A percentile compares a stretch with the other conserved stretches of the same genome.
Conservation (phyloP, 1,140 invertebrate species). For the Varroa destructor region DNA sequence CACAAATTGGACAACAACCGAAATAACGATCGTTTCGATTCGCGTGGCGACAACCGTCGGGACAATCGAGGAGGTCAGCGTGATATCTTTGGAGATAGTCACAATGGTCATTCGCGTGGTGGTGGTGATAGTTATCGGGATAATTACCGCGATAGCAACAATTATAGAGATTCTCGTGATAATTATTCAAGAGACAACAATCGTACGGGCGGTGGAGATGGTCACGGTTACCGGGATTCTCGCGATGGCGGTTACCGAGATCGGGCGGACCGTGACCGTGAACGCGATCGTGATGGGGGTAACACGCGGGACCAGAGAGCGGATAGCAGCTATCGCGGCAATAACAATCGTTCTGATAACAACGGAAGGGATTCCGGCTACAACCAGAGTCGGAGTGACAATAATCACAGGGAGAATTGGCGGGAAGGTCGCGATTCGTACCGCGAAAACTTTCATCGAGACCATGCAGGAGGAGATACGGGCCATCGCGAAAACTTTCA, state of each 20-base stretch:
- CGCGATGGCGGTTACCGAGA: too few relatives aligned
- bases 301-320: too few relatives aligned
- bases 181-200: too few relatives aligned
- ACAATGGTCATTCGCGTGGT: background rate
- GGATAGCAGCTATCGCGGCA: too few relatives aligned
- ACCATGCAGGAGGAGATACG: background rate
- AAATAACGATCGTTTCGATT: constrained; percentile 8
- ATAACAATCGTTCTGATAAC: too few relatives aligned
- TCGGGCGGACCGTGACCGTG: too few relatives aligned
- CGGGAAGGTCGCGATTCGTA: constrained; percentile 1
- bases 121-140: background rate
- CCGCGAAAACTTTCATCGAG: background rate
- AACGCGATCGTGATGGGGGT: too few relatives aligned
- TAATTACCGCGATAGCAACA: constrained; percentile 4
- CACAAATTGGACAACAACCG: constrained; percentile 14
- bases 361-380: too few relatives aligned
- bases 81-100: too few relatives aligned
- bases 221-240: too few relatives aligned
- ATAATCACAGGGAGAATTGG: constrained; percentile 13
- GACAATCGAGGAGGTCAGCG: background rate
- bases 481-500: background rate
- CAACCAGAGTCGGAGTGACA: background rate
- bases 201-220: too few relatives aligned
- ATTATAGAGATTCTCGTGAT: too few relatives aligned
- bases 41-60: background rate